Evolutionary conservation across 2,797 vertebrate genomes (phyloP).

Genomic region (Sebastes ruberrimus): DNA sequence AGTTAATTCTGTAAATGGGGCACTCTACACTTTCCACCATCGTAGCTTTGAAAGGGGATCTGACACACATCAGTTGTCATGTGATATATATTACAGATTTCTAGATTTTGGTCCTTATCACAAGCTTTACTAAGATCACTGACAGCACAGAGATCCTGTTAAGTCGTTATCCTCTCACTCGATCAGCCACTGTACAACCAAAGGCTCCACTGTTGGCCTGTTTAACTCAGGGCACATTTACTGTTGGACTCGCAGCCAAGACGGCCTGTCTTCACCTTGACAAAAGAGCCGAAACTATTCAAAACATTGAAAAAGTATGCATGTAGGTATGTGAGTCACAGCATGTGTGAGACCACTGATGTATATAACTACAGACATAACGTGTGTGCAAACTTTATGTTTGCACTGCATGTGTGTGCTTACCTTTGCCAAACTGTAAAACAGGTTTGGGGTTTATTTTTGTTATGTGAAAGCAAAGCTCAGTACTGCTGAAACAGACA

Average conservation of each 20-base stretch:
- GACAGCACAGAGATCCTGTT: constrained; percentile 11
- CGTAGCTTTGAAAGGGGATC: constrained; percentile 4
- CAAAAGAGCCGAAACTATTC: constrained; percentile 54
- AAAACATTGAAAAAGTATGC: constrained; percentile 56
- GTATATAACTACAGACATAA: constrained; percentile 40
- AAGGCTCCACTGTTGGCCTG: constrained; percentile 34
- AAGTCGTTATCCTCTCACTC: constrained; percentile 41
- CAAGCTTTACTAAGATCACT: constrained; percentile 26
- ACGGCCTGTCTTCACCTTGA: constrained; percentile 71
- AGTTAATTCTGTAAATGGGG: not conserved
- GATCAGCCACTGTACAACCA: constrained; percentile 50
- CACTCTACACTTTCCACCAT: not conserved
- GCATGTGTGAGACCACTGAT: constrained; percentile 56
- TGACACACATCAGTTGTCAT: not conserved
- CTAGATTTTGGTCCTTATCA: not conserved
- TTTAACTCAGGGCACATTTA: constrained; percentile 63
- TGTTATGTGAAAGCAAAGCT: constrained; percentile 72
- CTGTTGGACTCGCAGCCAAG: constrained; percentile 43
- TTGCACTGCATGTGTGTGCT: constrained; percentile 47
- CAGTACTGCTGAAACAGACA: constrained; percentile 75
- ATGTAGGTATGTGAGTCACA: constrained; percentile 53
- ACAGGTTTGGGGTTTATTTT: constrained; percentile 80
- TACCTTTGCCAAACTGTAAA: constrained; percentile 76
- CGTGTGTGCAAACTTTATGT: constrained; percentile 47
- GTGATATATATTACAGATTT: not conserved